Evolutionary conservation across 2,797 vertebrate species (phyloP), one percentile per base, ranked within the genome.

Genomic region (Astyanax mexicanus): DNA sequence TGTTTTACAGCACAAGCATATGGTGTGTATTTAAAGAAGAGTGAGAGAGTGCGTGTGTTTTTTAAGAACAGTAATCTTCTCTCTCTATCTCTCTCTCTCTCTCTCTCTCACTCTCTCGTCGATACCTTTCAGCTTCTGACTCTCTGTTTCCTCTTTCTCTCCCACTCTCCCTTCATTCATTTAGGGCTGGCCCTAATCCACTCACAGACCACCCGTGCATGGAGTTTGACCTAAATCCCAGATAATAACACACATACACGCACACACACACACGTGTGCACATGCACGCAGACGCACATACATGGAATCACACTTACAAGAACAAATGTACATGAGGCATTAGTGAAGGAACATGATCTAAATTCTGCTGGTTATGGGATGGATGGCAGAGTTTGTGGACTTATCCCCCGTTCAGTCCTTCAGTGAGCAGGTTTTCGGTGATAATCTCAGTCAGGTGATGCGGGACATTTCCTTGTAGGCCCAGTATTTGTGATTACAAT

Each of bases 101-200:
- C 32, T 64, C 11, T 71, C 29, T 68, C 7, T 25, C 19, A 66
- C 60, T 3, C 57, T 75, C 45, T 67, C 38, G 1, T 45, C 5
- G 7, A 23, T 35, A 64, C 21, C 44, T 65, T 66, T n/a, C n/a
- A n/a, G n/a, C n/a, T n/a, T n/a, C n/a, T n/a, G n/a, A n/a, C n/a
- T n/a, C n/a, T n/a, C n/a, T n/a, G n/a, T 45, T 69, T 64, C 74
- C 10, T 32, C 52, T n/a, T 19, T 47, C 25, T 68, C 21, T 54
- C 40, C 51, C 45, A 67, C 72, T 45, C 47, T 62, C 7, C 19
- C 55, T 69, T 67, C 40, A 35, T 25, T 38, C 49, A 69, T 64
- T 57, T 79, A n/a, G 32, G 47, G 61, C 74, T 80, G 68, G 71
- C 47, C 76, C 80, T 83, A 81, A 74, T 90, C 88, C 89, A 89